Evolutionary conservation across 2,888 invertebrate species (phyloP).

Genomic region (Heteropelma amictum): DNA sequence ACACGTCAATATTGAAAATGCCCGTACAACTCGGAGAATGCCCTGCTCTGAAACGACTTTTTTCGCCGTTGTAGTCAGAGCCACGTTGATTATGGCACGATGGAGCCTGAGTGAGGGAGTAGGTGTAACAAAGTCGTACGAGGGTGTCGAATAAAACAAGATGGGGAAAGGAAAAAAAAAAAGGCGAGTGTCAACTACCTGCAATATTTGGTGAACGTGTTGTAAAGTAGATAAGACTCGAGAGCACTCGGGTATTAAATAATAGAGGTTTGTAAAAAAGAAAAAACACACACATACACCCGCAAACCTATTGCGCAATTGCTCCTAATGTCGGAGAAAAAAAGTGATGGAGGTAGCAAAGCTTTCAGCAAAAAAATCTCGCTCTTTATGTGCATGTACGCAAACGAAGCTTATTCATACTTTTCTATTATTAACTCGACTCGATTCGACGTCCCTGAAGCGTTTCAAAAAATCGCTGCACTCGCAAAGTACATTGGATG

Average conservation of each 20-base stretch:
- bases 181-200: background rate
- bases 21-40: constrained; percentile 29
- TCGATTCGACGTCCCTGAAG: too few relatives aligned
- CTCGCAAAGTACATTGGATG: too few relatives aligned
- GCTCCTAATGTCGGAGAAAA: background rate
- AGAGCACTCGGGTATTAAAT: constrained; percentile 15
- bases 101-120: background rate
- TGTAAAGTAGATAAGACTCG: constrained; percentile 18
- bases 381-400: too few relatives aligned
- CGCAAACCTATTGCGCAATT: too few relatives aligned
- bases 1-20: constrained; percentile 56
- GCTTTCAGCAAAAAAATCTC: too few relatives aligned
- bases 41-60: constrained; percentile 13
- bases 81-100: constrained; percentile 17
- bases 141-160: constrained; percentile 13
- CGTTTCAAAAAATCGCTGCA: too few relatives aligned
- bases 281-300: background rate
- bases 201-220: constrained; percentile 2
- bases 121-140: background rate
- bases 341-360: too few relatives aligned
- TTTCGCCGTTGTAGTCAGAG: constrained; percentile 10
- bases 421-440: too few relatives aligned
- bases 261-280: background rate
- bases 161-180: background rate
- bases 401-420: too few relatives aligned